These are phyloP conservation scores for Cassiopea xamachana DNA, from an alignment of 30 jellyfish, hydroid and myxozoan genomes.

Conservation along the genomic window DNA sequence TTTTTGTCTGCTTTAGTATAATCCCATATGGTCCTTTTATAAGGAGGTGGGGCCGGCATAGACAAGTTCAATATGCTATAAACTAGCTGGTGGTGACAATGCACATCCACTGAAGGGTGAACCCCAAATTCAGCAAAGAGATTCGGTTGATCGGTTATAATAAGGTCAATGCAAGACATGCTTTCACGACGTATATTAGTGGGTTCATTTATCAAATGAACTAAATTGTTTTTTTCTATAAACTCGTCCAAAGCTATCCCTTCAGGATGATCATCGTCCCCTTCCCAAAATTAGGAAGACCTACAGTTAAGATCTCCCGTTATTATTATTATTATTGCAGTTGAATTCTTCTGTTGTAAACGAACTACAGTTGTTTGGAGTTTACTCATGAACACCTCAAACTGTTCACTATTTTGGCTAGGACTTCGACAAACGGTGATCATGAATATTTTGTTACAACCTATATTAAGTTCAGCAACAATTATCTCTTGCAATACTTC, in stretches of 20 bases:
- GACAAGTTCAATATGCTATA: constrained; percentile 18
- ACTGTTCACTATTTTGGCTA: constrained; percentile 40
- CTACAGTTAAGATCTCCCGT: constrained; percentile 48
- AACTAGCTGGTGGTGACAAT: constrained; percentile 41
- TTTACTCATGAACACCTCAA: constrained; percentile 14
- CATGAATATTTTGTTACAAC: not conserved
- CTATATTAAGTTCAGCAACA: constrained; percentile 26
- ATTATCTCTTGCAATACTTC: constrained; percentile 35
- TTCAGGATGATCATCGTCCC: constrained; percentile 36
- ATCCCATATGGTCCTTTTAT: constrained; percentile 59
- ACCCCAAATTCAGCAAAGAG: constrained; percentile 49
- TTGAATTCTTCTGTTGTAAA: not conserved
- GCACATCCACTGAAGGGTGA: constrained; percentile 47
- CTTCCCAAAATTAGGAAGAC: constrained; percentile 62
- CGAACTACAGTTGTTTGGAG: not conserved
- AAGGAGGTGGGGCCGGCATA: constrained; percentile 59
- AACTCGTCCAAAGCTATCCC: constrained; percentile 68
- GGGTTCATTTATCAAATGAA: constrained; percentile 38
- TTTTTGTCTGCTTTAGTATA: constrained; percentile 8
- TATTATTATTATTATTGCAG: constrained; percentile 5
- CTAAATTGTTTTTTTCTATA: constrained; percentile 48
- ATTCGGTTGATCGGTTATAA: constrained; percentile 42
- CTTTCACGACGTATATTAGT: constrained; percentile 37
- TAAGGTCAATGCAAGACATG: constrained; percentile 14
- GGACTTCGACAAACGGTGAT: constrained; percentile 36